These are phyloP conservation scores for Pseudomugil tenellus DNA, from an alignment of 2,797 vertebrate genomes.

Conservation along the genomic window DNA sequence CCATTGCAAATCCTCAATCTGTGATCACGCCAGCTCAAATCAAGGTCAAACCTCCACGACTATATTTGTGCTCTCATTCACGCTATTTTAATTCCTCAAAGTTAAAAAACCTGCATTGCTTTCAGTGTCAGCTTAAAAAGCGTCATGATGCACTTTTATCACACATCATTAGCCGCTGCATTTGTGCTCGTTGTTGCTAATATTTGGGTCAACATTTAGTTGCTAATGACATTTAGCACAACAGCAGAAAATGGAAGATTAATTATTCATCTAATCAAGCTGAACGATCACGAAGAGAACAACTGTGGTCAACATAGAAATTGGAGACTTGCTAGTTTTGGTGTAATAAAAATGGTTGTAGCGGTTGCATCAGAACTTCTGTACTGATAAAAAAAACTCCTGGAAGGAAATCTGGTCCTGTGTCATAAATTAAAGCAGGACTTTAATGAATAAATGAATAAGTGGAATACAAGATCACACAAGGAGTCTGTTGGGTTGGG, in stretches of 20 bases:
- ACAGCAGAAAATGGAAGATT: too few relatives aligned
- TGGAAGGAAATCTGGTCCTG: too few relatives aligned
- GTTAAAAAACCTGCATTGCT: background rate
- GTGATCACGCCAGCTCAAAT: background rate
- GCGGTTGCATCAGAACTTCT: background rate
- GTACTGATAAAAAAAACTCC: background rate
- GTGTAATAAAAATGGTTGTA: too few relatives aligned
- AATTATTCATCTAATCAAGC: too few relatives aligned
- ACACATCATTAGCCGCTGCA: conserved; percentile 14
- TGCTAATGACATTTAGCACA: background rate
- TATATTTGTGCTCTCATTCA: background rate
- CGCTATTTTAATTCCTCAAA: background rate
- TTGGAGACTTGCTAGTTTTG: too few relatives aligned
- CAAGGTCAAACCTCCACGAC: conserved; percentile 46
- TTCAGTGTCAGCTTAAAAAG: background rate
- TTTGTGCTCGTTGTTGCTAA: background rate
- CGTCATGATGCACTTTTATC: background rate
- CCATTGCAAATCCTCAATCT: background rate
- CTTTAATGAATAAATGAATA: too few relatives aligned
- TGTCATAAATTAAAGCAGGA: too few relatives aligned
- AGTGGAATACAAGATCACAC: too few relatives aligned
- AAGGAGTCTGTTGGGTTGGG: too few relatives aligned
- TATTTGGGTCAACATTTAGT: too few relatives aligned
- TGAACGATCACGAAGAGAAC: too few relatives aligned
- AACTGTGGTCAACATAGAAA: too few relatives aligned